These are phyloP conservation scores for Hoplostethus atlanticus DNA, from an alignment of 2,797 vertebrate genomes.

Conservation along the genomic window DNA sequence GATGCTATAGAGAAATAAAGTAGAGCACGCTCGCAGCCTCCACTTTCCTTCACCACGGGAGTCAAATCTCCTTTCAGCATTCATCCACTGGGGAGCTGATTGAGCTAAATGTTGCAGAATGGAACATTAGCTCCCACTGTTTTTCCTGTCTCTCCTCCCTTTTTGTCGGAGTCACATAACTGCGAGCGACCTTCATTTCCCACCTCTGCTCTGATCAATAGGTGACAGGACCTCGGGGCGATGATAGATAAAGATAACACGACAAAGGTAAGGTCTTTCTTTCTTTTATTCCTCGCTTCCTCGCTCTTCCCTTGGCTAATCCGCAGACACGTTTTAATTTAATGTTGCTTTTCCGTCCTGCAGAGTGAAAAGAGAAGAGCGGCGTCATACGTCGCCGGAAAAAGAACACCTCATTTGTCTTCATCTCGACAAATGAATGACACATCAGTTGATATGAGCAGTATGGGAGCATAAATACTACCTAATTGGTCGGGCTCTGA, in stretches of 20 bases:
- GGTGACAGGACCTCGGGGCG: constrained; percentile 48
- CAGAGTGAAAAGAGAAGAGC: constrained; percentile 9
- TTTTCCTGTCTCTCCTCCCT: constrained; percentile 56
- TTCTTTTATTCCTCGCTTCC: background rate
- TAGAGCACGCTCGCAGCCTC: constrained; percentile 66
- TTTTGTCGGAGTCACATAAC: constrained; percentile 51
- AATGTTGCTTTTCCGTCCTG: constrained; percentile 4
- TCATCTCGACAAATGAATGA: constrained; percentile 32
- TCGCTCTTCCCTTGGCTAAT: constrained; percentile 19
- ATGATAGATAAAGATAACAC: constrained; percentile 54
- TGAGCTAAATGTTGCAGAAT: constrained; percentile 80
- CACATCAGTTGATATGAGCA: constrained; percentile 35
- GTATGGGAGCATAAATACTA: constrained; percentile 23
- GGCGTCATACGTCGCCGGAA: constrained; percentile 8
- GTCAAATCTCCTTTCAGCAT: constrained; percentile 58
- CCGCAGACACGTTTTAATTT: constrained; percentile 19
- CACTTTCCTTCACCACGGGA: constrained; percentile 71
- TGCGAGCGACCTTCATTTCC: constrained; percentile 61
- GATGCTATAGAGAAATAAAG: constrained; percentile 73
- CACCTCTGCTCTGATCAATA: constrained; percentile 57
- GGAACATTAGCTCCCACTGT: constrained; percentile 40
- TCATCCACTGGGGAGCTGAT: constrained; percentile 77
- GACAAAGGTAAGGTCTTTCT: constrained; percentile 40
- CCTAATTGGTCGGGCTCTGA: constrained; percentile 65
- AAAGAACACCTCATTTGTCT: constrained; percentile 27